Base-by-base conservation (phyloP, 2,888 invertebrate genomes). In the Polyploca ridens region DNA sequence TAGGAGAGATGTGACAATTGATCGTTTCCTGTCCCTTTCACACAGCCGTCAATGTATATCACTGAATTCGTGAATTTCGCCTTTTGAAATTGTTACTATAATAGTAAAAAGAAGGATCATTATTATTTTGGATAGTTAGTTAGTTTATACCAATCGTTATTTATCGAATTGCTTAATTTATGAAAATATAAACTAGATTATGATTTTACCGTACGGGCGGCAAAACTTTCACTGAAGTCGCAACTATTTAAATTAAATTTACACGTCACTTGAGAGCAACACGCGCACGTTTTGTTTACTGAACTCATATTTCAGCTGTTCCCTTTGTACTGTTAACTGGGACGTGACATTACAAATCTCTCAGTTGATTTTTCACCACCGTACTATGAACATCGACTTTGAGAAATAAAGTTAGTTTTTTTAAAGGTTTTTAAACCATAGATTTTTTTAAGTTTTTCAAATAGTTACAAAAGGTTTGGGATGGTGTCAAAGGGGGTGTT, bases 231-330 rank as follows among this genome's bases (percentile, higher is more conserved):
- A 81, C 84, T 82, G 74, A 67, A 75, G 77, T 76, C 75, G 75
- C 71, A 80, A 85, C 80, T 74, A 70, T 72, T 68, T 81, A 90
- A 93, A 93, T 93, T 90, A 72, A 90, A 91, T 91, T 91, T 73
- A 88, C 91, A 91, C 84, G 71, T 79, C 78, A 82, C 82, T 83
- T 78, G 82, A 79, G 80, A 84, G 78, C 68, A 76, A 71, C 78
- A 76, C 73, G 82, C 78, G 80, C 82, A 84, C 84, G 81, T 72
- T 75, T 69, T 93, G 88, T 93, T 93, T 88, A 83, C 90, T 77
- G 84, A 86, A 87, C 78, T 89, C 80, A 92, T 93, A 85, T 86
- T 85, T 83, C 83, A 85, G 81, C 74, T 69, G 83, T 78, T 88
- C 86, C 87, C 90, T 85, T 86, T 84, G 72, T 79, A 75, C 70